phyloP scores from a whole-genome alignment of 2,797 vertebrate species.

The Tadarida brasiliensis region DNA sequence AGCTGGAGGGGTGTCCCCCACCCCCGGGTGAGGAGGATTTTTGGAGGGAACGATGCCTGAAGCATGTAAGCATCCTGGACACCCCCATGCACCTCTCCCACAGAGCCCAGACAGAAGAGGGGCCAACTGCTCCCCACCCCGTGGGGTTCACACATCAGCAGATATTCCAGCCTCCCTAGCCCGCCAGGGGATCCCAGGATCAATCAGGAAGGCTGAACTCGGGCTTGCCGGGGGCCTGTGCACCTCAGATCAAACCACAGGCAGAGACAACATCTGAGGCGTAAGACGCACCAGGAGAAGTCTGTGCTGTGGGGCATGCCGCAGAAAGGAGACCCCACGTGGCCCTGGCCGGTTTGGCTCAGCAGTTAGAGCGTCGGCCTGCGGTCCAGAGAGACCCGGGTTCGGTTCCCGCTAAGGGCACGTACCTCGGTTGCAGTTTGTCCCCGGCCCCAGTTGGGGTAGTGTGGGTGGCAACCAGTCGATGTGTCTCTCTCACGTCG shows the following conservation, averaged over 20 bases:
- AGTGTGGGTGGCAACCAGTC: too few relatives aligned
- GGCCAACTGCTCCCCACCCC: slow-evolving; percentile 61
- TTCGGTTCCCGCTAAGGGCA: too few relatives aligned
- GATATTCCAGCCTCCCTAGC: slow-evolving; percentile 77
- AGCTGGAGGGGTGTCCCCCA: background rate
- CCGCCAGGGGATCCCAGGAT: slow-evolving; percentile 65
- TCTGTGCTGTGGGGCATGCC: accelerated
- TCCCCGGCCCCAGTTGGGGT: too few relatives aligned
- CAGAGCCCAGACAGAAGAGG: background rate
- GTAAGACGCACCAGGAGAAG: accelerated
- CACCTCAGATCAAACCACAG: background rate
- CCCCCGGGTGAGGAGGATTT: background rate
- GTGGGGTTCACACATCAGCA: slow-evolving; percentile 79
- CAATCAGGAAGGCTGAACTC: slow-evolving; percentile 68
- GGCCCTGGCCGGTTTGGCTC: too few relatives aligned
- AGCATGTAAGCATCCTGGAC: background rate
- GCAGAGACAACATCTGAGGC: background rate
- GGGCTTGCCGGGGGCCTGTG: background rate
- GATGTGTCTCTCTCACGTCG: too few relatives aligned
- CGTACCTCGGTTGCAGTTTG: too few relatives aligned
- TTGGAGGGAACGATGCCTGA: background rate
- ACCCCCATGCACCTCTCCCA: background rate
- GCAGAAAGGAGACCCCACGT: accelerated
- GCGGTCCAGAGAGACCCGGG: too few relatives aligned
- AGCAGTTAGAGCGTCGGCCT: too few relatives aligned